Evolutionary conservation across 2,797 vertebrate species (phyloP).

Genomic region (Kryptolebias ocellatus): DNA sequence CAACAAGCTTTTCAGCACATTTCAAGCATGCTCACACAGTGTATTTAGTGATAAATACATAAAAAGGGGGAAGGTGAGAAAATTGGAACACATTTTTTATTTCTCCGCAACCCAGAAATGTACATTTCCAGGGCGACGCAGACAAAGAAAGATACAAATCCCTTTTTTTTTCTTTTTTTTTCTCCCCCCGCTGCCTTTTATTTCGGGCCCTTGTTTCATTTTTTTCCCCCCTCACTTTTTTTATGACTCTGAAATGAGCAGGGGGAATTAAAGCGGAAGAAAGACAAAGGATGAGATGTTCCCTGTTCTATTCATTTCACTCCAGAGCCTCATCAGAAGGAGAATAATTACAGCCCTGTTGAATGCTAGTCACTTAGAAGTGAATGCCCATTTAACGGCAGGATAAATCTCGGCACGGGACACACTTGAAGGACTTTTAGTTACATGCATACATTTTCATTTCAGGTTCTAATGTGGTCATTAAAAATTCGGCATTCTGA

Average conservation of each 20-base stretch:
- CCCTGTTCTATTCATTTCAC: slow-evolving; percentile 56
- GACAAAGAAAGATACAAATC: slow-evolving; percentile 55
- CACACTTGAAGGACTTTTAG: background rate
- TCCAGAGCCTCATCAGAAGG: slow-evolving; percentile 44
- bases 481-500: background rate
- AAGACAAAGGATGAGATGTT: slow-evolving; percentile 63
- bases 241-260: slow-evolving; percentile 45
- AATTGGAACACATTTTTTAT: slow-evolving; percentile 28
- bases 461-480: background rate
- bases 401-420: slow-evolving; percentile 24
- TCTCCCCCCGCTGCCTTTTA: slow-evolving; percentile 30
- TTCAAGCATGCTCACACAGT: slow-evolving; percentile 21
- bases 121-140: slow-evolving; percentile 33
- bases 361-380: slow-evolving; percentile 41
- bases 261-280: slow-evolving; percentile 55
- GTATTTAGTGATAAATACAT: slow-evolving; percentile 21
- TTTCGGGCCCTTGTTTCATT: slow-evolving; percentile 52
- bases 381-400: slow-evolving; percentile 24
- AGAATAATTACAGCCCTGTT: slow-evolving; percentile 67
- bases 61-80: slow-evolving; percentile 16
- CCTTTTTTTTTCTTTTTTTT: slow-evolving; percentile 28
- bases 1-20: slow-evolving; percentile 21
- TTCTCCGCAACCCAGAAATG: slow-evolving; percentile 37
- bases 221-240: slow-evolving; percentile 24
- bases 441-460: slow-evolving; percentile 3